phyloP scores from a whole-genome alignment of 2,797 vertebrate genomes.

The Protonibea diacanthus region DNA sequence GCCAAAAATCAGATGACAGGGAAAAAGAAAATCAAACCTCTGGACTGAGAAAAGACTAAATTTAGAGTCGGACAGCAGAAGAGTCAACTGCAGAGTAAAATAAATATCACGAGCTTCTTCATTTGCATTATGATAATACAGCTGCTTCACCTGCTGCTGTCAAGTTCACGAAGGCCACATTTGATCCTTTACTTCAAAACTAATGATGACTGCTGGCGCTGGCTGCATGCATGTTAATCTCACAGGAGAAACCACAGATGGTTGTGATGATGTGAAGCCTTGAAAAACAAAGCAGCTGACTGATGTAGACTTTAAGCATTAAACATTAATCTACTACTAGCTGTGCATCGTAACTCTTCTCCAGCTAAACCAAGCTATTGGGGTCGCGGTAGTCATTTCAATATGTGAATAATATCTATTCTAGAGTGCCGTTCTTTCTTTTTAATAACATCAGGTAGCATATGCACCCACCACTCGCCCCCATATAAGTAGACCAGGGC shows the following conservation, averaged over 20 bases:
- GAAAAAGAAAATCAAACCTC: neutral
- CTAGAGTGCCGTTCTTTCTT: conserved; percentile 1
- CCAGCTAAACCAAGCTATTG: conserved; percentile 9
- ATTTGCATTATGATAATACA: conserved; percentile 56
- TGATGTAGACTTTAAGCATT: conserved; percentile 3
- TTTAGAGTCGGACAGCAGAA: conserved; percentile 13
- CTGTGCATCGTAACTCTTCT: neutral
- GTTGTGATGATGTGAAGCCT: neutral
- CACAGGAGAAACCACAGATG: conserved; percentile 6
- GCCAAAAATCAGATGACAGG: conserved; percentile 6
- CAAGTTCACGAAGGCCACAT: conserved; percentile 54
- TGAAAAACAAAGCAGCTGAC: conserved; percentile 43
- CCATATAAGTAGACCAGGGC: conserved; percentile 22
- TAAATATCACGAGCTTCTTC: neutral
- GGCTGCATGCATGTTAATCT: conserved; percentile 33
- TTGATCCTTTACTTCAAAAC: conserved; percentile 57
- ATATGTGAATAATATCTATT: conserved; percentile 25
- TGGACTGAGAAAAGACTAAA: neutral
- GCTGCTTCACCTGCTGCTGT: conserved; percentile 44
- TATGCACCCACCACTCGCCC: conserved; percentile 9
- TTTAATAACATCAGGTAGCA: conserved; percentile 25
- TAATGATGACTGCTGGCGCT: conserved; percentile 50
- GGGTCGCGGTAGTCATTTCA: neutral
- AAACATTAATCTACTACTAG: neutral
- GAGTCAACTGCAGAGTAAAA: conserved; percentile 21